These are phyloP conservation scores for Mastomys coucha DNA, from an alignment of 2,113 vertebrate species.

Conservation along the genomic window DNA sequence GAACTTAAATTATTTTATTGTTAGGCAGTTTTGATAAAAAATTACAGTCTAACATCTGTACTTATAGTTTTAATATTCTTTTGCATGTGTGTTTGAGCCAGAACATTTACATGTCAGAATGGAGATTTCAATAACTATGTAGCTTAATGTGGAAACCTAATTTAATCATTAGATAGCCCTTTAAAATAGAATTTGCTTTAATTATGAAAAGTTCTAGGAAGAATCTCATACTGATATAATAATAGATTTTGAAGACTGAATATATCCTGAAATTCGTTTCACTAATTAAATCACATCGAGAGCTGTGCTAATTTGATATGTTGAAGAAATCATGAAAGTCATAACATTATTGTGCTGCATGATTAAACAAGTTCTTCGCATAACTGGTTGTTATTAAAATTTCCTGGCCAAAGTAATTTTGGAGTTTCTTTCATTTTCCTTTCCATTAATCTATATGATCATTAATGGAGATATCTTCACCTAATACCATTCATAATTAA, in stretches of 20 bases:
- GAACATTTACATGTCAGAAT: constrained; percentile 1
- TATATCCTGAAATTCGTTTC: background rate
- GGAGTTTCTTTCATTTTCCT: background rate
- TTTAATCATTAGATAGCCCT: background rate
- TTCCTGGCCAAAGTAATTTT: constrained; percentile 31
- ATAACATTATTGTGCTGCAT: constrained; percentile 8
- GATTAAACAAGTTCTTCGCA: constrained; percentile 40
- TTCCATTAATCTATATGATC: background rate
- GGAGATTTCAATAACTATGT: background rate
- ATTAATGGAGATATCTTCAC: background rate
- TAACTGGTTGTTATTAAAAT: constrained; percentile 36
- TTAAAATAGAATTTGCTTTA: constrained; percentile 1
- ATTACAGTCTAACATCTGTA: background rate
- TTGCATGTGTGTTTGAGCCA: background rate
- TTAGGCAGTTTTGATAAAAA: constrained; percentile 12
- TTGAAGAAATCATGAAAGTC: background rate
- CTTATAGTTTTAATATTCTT: background rate
- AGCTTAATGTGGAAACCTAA: background rate
- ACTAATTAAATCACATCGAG: constrained; percentile 39
- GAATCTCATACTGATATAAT: background rate
- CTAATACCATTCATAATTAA: constrained; percentile 1
- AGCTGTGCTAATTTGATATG: constrained; percentile 24
- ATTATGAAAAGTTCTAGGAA: constrained; percentile 2
- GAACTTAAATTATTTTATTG: constrained; percentile 46
- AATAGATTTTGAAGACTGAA: background rate